Evolutionary conservation across 2,888 invertebrate genomes (phyloP).

Genomic region (Drosophila nr. perissopoda): DNA sequence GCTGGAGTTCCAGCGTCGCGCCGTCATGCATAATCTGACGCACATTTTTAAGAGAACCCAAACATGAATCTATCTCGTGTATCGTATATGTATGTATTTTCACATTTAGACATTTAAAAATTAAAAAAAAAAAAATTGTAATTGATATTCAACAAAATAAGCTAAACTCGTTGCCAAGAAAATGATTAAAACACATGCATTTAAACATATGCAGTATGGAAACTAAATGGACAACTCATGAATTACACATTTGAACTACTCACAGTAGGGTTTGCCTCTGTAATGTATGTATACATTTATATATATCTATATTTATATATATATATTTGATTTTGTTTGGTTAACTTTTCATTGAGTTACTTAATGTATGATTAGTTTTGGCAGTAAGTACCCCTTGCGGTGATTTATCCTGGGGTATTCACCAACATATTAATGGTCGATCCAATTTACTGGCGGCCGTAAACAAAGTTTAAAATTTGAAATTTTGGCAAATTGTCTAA

Average conservation of each 20-base stretch:
- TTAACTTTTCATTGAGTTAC: constrained; percentile 15
- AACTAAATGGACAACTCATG: constrained; percentile 7
- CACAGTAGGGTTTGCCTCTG: constrained; percentile 7
- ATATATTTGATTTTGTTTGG: not conserved
- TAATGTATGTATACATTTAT: not conserved
- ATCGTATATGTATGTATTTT: constrained; percentile 33
- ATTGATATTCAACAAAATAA: constrained; percentile 52
- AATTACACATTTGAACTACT: constrained; percentile 5
- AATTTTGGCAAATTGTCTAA: constrained; percentile 20
- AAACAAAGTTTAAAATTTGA: constrained; percentile 12
- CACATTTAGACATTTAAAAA: constrained; percentile 29
- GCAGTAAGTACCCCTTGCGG: not conserved
- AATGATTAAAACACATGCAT: constrained; percentile 18
- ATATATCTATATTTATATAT: not conserved
- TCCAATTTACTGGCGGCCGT: not conserved
- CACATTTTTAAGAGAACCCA: constrained; percentile 64
- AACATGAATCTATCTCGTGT: not conserved
- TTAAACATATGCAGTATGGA: not conserved
- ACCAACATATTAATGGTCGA: not conserved
- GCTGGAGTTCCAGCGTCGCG: constrained; percentile 84
- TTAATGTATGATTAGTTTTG: constrained; percentile 4
- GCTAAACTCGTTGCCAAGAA: constrained; percentile 41
- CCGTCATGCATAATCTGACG: constrained; percentile 84
- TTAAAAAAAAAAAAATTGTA: constrained; percentile 26
- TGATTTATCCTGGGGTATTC: not conserved